These are phyloP conservation scores for Hirtodrosophila histrioides DNA, from an alignment of 2,888 invertebrate genomes.

Conservation along the genomic window DNA sequence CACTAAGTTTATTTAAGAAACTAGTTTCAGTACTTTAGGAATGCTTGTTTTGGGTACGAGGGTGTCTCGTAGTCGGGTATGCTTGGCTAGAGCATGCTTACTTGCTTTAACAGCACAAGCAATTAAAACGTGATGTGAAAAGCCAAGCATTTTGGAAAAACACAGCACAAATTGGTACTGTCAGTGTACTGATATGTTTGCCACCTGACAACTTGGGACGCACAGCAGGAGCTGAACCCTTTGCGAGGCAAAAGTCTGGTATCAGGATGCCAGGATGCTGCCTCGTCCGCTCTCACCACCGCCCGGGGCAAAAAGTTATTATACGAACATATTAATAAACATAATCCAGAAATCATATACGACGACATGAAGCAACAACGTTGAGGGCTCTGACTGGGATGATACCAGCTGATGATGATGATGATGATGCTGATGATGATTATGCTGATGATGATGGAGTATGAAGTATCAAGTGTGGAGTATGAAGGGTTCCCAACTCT, in stretches of 20 bases:
- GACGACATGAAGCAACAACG: slow-evolving; percentile 28
- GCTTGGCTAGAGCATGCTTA: neutral
- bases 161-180: slow-evolving; percentile 2
- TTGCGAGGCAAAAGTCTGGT: slow-evolving; percentile 2
- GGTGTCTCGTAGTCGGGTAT: too few relatives aligned
- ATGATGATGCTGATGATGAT: slow-evolving; percentile 15
- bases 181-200: slow-evolving; percentile 14
- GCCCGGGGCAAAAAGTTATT: slow-evolving; percentile 26
- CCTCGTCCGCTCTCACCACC: too few relatives aligned
- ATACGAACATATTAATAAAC: slow-evolving; percentile 61
- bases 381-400: slow-evolving; percentile 9
- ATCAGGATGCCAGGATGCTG: neutral
- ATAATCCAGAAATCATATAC: slow-evolving; percentile 63
- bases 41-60: too few relatives aligned
- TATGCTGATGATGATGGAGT: slow-evolving; percentile 18
- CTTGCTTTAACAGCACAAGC: slow-evolving; percentile 6
- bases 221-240: slow-evolving; percentile 11
- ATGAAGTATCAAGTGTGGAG: slow-evolving; percentile 5
- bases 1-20: too few relatives aligned
- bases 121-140: slow-evolving; percentile 34
- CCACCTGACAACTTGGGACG: slow-evolving; percentile 15
- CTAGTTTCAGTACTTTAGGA: too few relatives aligned
- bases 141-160: neutral
- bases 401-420: slow-evolving; percentile 11
- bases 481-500: neutral